phyloP scores from a whole-genome alignment of 2,113 vertebrate genomes.

The Symphodus melops region DNA sequence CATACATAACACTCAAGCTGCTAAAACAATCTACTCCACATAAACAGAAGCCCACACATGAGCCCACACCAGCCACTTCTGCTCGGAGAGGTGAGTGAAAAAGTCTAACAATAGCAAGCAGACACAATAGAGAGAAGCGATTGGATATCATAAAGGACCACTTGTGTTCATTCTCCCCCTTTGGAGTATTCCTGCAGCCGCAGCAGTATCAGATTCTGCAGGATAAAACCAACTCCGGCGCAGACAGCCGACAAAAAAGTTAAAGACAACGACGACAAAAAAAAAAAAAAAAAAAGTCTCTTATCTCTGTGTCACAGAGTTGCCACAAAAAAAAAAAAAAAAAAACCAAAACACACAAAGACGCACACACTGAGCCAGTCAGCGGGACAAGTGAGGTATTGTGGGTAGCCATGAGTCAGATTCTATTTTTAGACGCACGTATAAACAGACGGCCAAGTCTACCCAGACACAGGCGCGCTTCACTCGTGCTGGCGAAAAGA shows the following conservation, averaged over 20 bases:
- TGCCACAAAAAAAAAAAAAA: conserved; percentile 44
- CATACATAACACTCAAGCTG: conserved; percentile 8
- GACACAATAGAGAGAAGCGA: conserved; percentile 24
- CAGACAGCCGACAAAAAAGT: conserved; percentile 41
- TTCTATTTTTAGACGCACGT: conserved; percentile 76
- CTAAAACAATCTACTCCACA: conserved; percentile 4
- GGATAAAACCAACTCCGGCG: conserved; percentile 39
- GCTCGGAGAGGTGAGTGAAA: conserved; percentile 35
- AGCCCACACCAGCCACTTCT: conserved; percentile 34
- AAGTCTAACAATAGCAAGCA: conserved; percentile 50
- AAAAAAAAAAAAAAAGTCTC: conserved; percentile 17
- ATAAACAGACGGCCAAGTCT: conserved; percentile 72
- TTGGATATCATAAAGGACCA: conserved; percentile 36
- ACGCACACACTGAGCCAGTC: conserved; percentile 53
- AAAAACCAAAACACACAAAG: conserved; percentile 41
- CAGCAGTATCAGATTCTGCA: conserved; percentile 35
- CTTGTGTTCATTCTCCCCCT: conserved; percentile 32
- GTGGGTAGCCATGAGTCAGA: conserved; percentile 79
- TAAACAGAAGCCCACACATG: conserved; percentile 39
- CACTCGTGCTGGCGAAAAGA: conserved; percentile 37
- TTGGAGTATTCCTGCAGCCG: conserved; percentile 43
- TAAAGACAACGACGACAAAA: conserved; percentile 10
- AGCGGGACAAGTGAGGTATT: conserved; percentile 74
- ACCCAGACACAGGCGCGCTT: conserved; percentile 70
- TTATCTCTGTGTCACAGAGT: conserved; percentile 62